These are phyloP conservation scores for Lochmaea crataegi DNA, from an alignment of 2,888 invertebrate species.

Conservation along the genomic window DNA sequence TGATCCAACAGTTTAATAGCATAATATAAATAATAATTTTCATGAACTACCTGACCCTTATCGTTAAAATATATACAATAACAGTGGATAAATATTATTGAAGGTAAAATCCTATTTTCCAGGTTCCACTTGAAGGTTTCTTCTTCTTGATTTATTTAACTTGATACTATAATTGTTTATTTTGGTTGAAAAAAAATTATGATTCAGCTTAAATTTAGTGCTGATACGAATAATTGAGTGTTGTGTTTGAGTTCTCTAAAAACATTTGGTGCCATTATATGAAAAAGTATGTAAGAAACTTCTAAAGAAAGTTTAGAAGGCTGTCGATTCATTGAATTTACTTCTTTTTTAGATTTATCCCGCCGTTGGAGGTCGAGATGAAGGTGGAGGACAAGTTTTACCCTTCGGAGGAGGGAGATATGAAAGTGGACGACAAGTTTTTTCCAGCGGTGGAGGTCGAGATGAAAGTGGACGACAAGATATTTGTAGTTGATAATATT, in stretches of 20 bases:
- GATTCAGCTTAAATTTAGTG: background rate
- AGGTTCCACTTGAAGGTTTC: too few relatives aligned
- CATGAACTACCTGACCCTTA: too few relatives aligned
- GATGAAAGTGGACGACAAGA: conserved; percentile 48
- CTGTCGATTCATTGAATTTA: background rate
- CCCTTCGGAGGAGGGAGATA: conserved; percentile 47
- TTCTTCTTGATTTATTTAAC: too few relatives aligned
- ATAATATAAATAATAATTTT: too few relatives aligned
- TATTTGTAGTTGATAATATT: conserved; percentile 21
- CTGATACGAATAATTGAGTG: background rate
- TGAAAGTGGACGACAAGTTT: conserved; percentile 36
- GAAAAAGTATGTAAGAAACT: conserved; percentile 8
- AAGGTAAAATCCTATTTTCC: too few relatives aligned
- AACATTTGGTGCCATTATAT: conserved; percentile 26
- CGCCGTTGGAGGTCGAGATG: conserved; percentile 48
- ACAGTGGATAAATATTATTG: too few relatives aligned
- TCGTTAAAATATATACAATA: too few relatives aligned
- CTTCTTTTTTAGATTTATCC: conserved; percentile 34
- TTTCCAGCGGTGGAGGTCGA: conserved; percentile 49
- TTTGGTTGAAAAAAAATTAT: background rate
- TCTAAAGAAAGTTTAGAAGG: conserved; percentile 1
- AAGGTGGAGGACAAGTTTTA: conserved; percentile 47
- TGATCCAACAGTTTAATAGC: too few relatives aligned
- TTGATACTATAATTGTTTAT: too few relatives aligned
- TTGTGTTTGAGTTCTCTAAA: conserved; percentile 4